Conservation (phyloP, 2,888 invertebrate species). For the Parasteatoda lunata region DNA sequence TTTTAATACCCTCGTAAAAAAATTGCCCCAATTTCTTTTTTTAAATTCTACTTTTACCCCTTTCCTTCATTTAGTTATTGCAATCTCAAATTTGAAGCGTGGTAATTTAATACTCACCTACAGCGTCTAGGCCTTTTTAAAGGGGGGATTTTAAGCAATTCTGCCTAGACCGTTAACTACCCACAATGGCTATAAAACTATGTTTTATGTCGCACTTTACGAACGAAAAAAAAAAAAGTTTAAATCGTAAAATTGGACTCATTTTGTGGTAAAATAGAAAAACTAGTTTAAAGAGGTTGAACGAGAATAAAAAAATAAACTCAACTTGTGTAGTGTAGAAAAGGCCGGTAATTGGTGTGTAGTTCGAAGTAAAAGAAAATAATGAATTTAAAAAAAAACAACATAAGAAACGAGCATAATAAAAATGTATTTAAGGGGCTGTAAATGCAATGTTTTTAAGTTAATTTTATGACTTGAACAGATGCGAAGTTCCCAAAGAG, state of each 20-base stretch:
- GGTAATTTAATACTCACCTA: constrained; percentile 65
- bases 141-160: constrained; percentile 65
- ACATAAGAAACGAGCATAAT: constrained; percentile 12
- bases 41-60: constrained; percentile 17
- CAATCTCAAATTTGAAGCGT: constrained; percentile 65
- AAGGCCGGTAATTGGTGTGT: constrained; percentile 44
- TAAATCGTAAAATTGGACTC: constrained; percentile 66
- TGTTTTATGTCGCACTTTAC: constrained; percentile 65
- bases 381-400: constrained; percentile 55
- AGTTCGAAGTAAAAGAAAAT: constrained; percentile 33
- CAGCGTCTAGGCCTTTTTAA: constrained; percentile 38
- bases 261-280: constrained; percentile 58
- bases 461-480: constrained; percentile 52
- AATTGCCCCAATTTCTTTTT: constrained; percentile 20
- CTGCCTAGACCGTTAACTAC: constrained; percentile 54
- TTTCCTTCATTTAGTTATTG: constrained; percentile 17
- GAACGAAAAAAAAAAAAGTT: constrained; percentile 15
- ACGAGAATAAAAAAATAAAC: background rate
- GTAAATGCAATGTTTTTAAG: constrained; percentile 53
- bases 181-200: constrained; percentile 67
- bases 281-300: constrained; percentile 30
- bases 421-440: constrained; percentile 48
- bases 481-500: constrained; percentile 32
- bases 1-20: constrained; percentile 65
- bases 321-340: constrained; percentile 5